Evolutionary conservation across 2,113 vertebrate species (phyloP).

Genomic region (Coregonus clupeaformis): DNA sequence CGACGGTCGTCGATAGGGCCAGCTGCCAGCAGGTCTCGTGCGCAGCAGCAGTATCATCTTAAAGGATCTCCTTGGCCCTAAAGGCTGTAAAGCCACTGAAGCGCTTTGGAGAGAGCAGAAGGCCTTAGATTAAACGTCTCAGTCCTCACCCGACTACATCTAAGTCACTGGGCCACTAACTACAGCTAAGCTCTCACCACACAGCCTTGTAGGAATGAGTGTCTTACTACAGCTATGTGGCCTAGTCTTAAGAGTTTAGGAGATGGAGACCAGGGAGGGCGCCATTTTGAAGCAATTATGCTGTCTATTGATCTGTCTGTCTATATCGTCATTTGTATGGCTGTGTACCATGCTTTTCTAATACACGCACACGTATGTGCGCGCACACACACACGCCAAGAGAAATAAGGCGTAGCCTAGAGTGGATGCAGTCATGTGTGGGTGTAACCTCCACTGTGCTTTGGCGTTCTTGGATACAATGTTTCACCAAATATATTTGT

Average conservation of each 20-base stretch:
- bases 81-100: constrained; percentile 61
- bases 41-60: constrained; percentile 40
- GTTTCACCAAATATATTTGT: neutral
- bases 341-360: no score
- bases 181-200: no score
- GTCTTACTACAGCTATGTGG: no score
- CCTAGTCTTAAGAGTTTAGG: no score
- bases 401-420: neutral
- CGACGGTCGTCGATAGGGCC: constrained; percentile 12
- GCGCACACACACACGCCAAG: neutral
- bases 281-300: no score
- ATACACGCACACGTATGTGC: no score
- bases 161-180: neutral
- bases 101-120: constrained; percentile 31
- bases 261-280: no score
- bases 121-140: constrained; percentile 48
- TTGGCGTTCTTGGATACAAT: no score
- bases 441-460: no score
- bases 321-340: no score
- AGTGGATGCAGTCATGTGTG: neutral
- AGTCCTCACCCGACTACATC: neutral
- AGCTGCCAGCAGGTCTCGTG: constrained; percentile 60
- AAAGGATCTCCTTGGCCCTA: constrained; percentile 57
- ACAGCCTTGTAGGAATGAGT: no score
- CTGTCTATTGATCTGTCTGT: no score